Evolutionary conservation across 2,888 invertebrate species (phyloP).

Genomic region (Diabrotica balteata): DNA sequence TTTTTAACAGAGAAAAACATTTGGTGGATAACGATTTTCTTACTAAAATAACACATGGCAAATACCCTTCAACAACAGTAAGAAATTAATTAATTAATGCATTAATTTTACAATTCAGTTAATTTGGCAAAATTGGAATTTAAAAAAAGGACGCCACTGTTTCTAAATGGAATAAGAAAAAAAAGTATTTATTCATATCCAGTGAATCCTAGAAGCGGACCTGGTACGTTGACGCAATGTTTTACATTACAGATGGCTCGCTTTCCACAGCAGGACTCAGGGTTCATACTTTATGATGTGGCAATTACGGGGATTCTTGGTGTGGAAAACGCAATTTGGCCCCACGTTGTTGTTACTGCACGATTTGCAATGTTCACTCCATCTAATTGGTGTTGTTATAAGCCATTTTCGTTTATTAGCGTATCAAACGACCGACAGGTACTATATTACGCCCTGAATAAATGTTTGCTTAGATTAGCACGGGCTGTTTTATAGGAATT

Average conservation of each 20-base stretch:
- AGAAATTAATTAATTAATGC: no score
- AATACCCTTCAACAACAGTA: no score
- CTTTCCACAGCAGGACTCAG: not conserved
- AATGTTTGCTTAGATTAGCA: no score
- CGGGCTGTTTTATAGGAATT: no score
- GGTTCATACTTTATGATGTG: conserved; percentile 19
- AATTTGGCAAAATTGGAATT: no score
- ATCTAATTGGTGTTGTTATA: conserved; percentile 8
- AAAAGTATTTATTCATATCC: conserved; percentile 7
- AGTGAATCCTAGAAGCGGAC: not conserved
- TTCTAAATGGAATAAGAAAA: not conserved
- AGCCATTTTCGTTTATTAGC: conserved; percentile 7
- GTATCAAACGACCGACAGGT: not conserved
- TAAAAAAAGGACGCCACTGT: no score
- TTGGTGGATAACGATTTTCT: no score
- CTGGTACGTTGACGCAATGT: not conserved
- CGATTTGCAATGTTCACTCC: conserved; percentile 11
- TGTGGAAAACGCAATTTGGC: conserved; percentile 16
- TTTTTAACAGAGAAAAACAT: no score
- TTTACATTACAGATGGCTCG: conserved; percentile 14
- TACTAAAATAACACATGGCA: no score
- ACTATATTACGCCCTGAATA: no score
- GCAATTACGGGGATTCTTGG: conserved; percentile 15
- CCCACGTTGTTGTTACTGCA: conserved; percentile 12
- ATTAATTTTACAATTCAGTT: no score